Conservation (phyloP, 2,113 vertebrate genomes). For the Anas platyrhynchos region DNA sequence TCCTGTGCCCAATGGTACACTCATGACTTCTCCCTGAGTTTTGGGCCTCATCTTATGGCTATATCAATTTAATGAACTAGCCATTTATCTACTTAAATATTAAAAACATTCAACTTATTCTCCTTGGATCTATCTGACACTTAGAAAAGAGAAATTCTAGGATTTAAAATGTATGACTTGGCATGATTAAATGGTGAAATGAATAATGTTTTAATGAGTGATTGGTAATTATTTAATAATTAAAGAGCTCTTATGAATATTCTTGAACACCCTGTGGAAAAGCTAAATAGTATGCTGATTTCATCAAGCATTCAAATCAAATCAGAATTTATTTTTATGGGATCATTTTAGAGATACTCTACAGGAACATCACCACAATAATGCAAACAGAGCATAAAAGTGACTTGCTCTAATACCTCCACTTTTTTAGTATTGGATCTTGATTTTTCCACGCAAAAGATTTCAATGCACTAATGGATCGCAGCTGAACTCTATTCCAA, state of each 20-base stretch:
- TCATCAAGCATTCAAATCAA: slow-evolving; percentile 63
- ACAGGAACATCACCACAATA: not conserved
- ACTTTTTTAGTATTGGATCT: not conserved
- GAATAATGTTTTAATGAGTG: slow-evolving; percentile 62
- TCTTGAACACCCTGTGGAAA: slow-evolving; percentile 59
- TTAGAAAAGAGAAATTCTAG: slow-evolving; percentile 24
- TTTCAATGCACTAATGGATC: not conserved
- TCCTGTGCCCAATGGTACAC: not conserved
- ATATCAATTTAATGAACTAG: not conserved
- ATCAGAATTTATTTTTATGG: slow-evolving; percentile 52
- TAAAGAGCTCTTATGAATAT: slow-evolving; percentile 57
- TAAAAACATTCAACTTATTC: slow-evolving; percentile 45
- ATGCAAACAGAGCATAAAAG: not conserved
- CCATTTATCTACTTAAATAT: slow-evolving; percentile 42
- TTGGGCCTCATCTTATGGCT: not conserved
- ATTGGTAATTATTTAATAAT: slow-evolving; percentile 75
- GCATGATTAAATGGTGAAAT: slow-evolving; percentile 52
- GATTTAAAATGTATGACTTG: slow-evolving; percentile 46
- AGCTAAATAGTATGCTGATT: slow-evolving; percentile 58
- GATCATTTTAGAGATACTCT: slow-evolving; percentile 11
- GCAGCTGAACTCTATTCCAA: not conserved
- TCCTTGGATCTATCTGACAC: slow-evolving; percentile 28
- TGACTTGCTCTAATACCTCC: not conserved
- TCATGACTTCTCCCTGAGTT: not conserved
- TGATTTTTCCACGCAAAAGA: not conserved